These are phyloP conservation scores for Cyprinodon variegatus DNA, from an alignment of 2,113 vertebrate species.

Conservation along the genomic window DNA sequence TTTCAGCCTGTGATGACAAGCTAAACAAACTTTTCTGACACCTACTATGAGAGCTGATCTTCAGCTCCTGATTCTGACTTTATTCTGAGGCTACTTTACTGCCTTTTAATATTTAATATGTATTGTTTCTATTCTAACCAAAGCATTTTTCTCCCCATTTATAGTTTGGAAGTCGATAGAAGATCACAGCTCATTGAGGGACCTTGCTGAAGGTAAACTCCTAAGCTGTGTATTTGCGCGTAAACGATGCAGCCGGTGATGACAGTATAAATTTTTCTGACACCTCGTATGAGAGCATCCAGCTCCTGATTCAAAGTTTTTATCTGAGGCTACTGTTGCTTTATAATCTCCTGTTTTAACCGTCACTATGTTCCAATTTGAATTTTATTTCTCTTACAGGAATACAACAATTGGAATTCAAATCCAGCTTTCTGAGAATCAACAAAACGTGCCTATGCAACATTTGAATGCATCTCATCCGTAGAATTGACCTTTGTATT, in stretches of 20 bases:
- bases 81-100: slow-evolving; percentile 41
- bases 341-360: background rate
- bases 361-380: background rate
- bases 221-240: background rate
- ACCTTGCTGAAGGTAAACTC: background rate
- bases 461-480: background rate
- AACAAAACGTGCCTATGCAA: background rate
- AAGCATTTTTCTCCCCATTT: background rate
- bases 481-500: background rate
- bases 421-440: background rate
- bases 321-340: slow-evolving; percentile 36
- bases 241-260: slow-evolving; percentile 46
- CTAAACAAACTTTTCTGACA: slow-evolving; percentile 67
- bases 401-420: background rate
- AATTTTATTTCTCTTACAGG: slow-evolving; percentile 29
- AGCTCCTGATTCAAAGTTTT: slow-evolving; percentile 61
- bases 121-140: background rate
- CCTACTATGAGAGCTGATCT: slow-evolving; percentile 68
- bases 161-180: background rate
- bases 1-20: slow-evolving; percentile 62
- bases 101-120: background rate
- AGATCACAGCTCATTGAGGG: background rate
- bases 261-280: slow-evolving; percentile 67
- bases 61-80: slow-evolving; percentile 58
- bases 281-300: slow-evolving; percentile 71